Evolutionary conservation across 2,888 invertebrate genomes (phyloP).

Genomic region (Amphipyra berbera): DNA sequence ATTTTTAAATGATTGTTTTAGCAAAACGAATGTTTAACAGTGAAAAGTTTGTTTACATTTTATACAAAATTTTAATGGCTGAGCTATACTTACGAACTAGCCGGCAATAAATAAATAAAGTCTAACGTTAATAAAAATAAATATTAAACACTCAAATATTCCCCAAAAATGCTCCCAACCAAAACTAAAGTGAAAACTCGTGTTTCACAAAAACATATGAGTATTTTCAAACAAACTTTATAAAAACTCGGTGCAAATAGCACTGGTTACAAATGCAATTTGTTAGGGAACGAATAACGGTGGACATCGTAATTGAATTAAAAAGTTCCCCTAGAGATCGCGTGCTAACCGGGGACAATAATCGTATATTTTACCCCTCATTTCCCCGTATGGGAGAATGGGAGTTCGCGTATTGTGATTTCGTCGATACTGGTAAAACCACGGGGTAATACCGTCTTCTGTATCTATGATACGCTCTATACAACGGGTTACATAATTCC

Average conservation of each 20-base stretch:
- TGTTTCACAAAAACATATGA: conserved; percentile 17
- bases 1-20: too few species aligned
- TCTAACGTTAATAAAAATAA: conserved; percentile 7
- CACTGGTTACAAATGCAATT: conserved; percentile 54
- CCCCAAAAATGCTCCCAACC: conserved; percentile 11
- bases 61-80: too few species aligned
- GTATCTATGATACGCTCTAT: too few species aligned
- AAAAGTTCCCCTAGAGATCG: conserved; percentile 60
- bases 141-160: neutral
- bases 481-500: too few species aligned
- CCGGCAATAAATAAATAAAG: too few species aligned
- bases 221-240: conserved; percentile 30
- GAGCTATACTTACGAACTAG: too few species aligned
- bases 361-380: conserved; percentile 16
- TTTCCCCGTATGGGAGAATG: conserved; percentile 1
- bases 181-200: conserved; percentile 23
- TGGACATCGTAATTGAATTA: conserved; percentile 65
- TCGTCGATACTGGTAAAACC: conserved; percentile 16
- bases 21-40: too few species aligned
- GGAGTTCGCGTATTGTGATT: conserved; percentile 20
- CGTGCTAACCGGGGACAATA: conserved; percentile 22
- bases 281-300: conserved; percentile 57
- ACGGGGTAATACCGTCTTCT: neutral
- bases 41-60: too few species aligned
- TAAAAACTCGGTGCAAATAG: conserved; percentile 42